These are phyloP conservation scores for Nanorana parkeri DNA, from an alignment of 2,113 vertebrate species.

Conservation along the genomic window DNA sequence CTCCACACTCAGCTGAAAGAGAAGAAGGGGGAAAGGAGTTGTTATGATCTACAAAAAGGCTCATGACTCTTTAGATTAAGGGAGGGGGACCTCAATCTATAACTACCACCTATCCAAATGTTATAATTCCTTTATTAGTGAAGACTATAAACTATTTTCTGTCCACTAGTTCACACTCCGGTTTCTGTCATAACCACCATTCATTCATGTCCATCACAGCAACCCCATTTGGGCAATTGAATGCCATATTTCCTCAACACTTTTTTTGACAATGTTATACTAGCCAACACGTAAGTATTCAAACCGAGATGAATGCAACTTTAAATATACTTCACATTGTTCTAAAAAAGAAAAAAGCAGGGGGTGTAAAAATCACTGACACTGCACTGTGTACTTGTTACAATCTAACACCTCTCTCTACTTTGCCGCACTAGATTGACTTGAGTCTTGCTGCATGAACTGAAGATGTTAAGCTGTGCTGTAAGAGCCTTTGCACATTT, in stretches of 20 bases:
- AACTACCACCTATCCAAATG: background rate
- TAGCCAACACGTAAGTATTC: no score
- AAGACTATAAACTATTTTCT: no score
- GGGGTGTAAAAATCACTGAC: background rate
- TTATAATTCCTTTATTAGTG: no score
- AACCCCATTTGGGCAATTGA: background rate
- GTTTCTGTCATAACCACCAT: background rate
- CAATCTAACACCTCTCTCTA: slow-evolving; percentile 15
- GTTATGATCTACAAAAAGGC: slow-evolving; percentile 32
- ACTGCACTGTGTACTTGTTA: slow-evolving; percentile 12
- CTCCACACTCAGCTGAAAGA: slow-evolving; percentile 92
- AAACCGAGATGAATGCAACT: no score
- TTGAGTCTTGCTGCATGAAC: background rate
- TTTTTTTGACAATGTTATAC: no score
- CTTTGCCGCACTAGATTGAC: slow-evolving; percentile 23
- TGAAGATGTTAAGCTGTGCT: background rate
- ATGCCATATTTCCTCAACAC: background rate
- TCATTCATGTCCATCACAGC: background rate
- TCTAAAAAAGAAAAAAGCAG: background rate
- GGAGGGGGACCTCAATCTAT: background rate
- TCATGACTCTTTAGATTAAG: background rate
- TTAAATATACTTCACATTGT: background rate
- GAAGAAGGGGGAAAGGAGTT: slow-evolving; percentile 52
- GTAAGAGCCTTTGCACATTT: slow-evolving; percentile 34
- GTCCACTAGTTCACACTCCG: no score